Conservation (phyloP, 1,140 invertebrate genomes). For the Littorina saxatilis region DNA sequence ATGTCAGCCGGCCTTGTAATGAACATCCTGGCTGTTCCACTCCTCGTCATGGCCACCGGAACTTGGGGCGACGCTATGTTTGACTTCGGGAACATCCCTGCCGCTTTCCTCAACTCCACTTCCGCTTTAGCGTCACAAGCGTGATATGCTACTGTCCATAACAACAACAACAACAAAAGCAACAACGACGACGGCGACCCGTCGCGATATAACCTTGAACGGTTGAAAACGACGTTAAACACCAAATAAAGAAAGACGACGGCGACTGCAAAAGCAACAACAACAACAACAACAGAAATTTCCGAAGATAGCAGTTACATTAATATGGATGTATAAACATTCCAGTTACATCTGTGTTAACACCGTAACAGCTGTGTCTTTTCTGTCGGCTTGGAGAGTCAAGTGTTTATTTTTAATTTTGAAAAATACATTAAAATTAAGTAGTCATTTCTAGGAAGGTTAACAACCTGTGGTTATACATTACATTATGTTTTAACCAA, state of each 20-base stretch:
- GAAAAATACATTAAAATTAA: no score
- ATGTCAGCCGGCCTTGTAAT: conserved; percentile 86
- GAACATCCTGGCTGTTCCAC: conserved; percentile 84
- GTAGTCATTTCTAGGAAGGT: no score
- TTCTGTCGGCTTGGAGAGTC: no score
- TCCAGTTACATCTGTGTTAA: not conserved
- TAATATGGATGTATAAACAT: not conserved
- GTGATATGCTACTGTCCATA: no score
- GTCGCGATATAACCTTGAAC: no score
- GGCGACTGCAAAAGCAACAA: not conserved
- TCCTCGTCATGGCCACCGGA: conserved; percentile 83
- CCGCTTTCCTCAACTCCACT: conserved; percentile 23
- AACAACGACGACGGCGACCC: no score
- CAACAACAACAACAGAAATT: not conserved
- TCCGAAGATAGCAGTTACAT: not conserved
- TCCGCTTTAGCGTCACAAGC: no score
- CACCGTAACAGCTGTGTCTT: no score
- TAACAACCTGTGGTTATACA: no score
- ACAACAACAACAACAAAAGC: no score
- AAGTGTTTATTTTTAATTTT: no score
- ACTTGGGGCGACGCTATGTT: conserved; percentile 77
- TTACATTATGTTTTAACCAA: no score
- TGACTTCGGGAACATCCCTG: conserved; percentile 48
- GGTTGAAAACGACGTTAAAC: not conserved
- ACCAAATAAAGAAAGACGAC: not conserved